Conservation (phyloP, 92 coral and sea anemone species). For the Porites evermanni region DNA sequence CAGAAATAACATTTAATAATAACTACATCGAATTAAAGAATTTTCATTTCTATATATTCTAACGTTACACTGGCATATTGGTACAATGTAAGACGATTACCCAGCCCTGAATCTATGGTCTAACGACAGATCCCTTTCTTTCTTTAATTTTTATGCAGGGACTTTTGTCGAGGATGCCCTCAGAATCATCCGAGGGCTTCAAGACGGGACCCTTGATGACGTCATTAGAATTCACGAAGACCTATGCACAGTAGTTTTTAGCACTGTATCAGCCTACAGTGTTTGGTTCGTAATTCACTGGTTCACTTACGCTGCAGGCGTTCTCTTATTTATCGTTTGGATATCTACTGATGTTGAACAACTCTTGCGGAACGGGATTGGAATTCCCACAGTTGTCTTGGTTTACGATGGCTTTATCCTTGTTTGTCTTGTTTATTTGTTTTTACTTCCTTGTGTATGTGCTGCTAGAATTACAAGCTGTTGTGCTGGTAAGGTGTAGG, state of each 20-base stretch:
- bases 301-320: slow-evolving; percentile 69
- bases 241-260: slow-evolving; percentile 62
- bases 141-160: background rate
- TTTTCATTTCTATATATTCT: no score
- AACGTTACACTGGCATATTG: no score
- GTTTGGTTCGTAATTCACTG: slow-evolving; percentile 83
- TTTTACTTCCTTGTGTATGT: slow-evolving; percentile 72
- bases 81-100: background rate
- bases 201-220: slow-evolving; percentile 36
- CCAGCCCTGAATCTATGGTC: background rate
- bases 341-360: slow-evolving; percentile 47
- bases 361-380: background rate
- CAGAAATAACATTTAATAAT: no score
- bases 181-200: background rate
- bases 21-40: no score
- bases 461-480: slow-evolving; percentile 79
- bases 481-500: slow-evolving; percentile 63
- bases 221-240: slow-evolving; percentile 66
- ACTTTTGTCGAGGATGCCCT: background rate
- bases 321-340: slow-evolving; percentile 50
- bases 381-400: background rate
- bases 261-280: slow-evolving; percentile 76
- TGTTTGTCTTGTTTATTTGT: slow-evolving; percentile 46
- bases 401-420: slow-evolving; percentile 34
- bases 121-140: background rate